A percentile compares a stretch with the other conserved stretches of the same genome.
These are phyloP conservation scores for Myotis planiceps DNA, from an alignment of 2,797 vertebrate species.

Conservation along the genomic window DNA sequence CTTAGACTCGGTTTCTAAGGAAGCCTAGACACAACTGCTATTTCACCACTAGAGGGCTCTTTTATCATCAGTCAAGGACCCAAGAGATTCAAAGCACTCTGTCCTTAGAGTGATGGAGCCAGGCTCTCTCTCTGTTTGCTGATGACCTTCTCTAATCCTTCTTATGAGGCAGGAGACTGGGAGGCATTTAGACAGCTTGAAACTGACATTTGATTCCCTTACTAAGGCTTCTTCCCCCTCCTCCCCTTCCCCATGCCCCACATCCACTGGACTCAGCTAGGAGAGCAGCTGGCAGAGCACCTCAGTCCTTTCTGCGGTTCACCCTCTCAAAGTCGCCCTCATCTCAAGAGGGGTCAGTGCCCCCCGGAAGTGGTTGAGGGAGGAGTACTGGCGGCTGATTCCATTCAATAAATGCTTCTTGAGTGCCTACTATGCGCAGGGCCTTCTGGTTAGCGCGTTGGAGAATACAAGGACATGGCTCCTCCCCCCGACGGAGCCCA, in stretches of 20 bases:
- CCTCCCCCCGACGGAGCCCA: not conserved
- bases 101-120: not conserved
- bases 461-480: not conserved
- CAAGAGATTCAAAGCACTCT: not conserved
- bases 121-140: not conserved
- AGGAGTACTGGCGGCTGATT: not conserved
- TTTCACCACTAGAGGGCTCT: conserved; percentile 70
- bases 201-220: not conserved
- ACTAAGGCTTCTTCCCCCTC: not conserved
- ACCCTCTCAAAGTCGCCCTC: not conserved
- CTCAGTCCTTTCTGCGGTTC: not conserved
- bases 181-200: not conserved
- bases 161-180: not conserved
- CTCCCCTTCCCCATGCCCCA: accelerated
- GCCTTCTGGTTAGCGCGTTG: not conserved
- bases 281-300: not conserved
- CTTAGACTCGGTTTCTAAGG: not conserved
- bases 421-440: not conserved
- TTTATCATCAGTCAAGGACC: not conserved
- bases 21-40: not conserved
- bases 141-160: conserved; percentile 15
- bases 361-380: not conserved
- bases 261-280: not conserved
- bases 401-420: not conserved
- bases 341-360: not conserved